Conservation (phyloP, 2,113 vertebrate species). For the Esox niger region DNA sequence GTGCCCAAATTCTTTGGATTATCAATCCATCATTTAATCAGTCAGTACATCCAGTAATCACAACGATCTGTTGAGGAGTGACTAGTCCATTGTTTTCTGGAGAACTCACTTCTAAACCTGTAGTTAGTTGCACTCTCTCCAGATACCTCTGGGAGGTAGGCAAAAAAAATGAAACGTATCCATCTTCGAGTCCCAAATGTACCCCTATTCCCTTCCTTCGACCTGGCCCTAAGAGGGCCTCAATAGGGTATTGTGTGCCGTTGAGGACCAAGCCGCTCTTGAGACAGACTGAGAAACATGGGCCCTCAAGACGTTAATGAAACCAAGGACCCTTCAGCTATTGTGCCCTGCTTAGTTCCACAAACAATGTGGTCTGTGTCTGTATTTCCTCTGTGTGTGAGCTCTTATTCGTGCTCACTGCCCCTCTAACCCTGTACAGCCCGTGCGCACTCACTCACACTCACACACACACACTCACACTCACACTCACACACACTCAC, state of each 20-base stretch:
- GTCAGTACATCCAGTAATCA: background rate
- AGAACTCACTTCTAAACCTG: background rate
- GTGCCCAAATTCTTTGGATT: background rate
- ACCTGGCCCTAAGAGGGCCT: too few relatives aligned
- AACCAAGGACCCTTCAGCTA: constrained; percentile 5
- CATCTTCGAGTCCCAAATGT: too few relatives aligned
- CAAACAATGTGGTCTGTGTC: constrained; percentile 9
- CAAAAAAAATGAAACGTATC: background rate
- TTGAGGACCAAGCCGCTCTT: too few relatives aligned
- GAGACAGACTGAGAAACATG: constrained; percentile 54
- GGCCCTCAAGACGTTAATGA: constrained; percentile 11
- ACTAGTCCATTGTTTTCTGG: background rate
- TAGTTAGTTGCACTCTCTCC: background rate
- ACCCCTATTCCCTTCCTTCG: too few relatives aligned
- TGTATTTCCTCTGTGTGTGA: background rate
- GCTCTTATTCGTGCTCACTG: constrained; percentile 13
- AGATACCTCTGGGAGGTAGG: background rate
- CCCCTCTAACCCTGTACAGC: constrained; percentile 1
- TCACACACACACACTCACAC: constrained; percentile 32
- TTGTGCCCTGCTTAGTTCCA: background rate
- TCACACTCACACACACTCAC: background rate
- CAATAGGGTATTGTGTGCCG: too few relatives aligned
- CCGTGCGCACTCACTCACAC: constrained; percentile 14
- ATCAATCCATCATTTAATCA: background rate
- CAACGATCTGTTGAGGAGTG: background rate